Conservation (phyloP, 2,888 invertebrate species). For the Trichogramma dendrolimi region DNA sequence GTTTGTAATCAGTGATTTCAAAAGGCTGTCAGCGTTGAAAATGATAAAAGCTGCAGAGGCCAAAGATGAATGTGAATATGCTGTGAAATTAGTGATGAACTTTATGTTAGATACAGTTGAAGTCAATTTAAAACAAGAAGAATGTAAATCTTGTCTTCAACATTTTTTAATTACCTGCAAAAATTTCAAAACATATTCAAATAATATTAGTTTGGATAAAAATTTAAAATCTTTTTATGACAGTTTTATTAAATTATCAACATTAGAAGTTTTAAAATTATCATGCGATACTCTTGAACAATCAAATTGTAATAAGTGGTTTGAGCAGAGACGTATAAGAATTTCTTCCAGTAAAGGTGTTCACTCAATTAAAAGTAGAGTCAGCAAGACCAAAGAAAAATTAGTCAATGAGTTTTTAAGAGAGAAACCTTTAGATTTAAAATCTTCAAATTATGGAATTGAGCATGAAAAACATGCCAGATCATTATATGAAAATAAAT, state of each 20-base stretch:
- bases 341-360: constrained; percentile 3
- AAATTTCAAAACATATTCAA: no score
- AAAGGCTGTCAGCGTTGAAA: no score
- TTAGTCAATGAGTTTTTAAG: constrained; percentile 1
- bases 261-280: not conserved
- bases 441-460: not conserved
- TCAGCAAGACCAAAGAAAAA: constrained; percentile 6
- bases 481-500: not conserved
- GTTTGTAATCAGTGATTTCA: no score
- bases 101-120: not conserved
- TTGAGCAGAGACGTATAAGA: constrained; percentile 1
- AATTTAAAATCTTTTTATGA: no score
- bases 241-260: not conserved
- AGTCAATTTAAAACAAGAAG: not conserved
- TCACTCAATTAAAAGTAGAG: constrained; percentile 2
- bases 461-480: not conserved
- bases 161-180: no score
- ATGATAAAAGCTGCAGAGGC: constrained; percentile 5
- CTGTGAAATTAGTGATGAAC: constrained; percentile 7
- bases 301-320: not conserved
- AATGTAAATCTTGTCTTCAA: no score
- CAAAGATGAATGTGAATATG: constrained; percentile 14
- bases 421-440: not conserved
- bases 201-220: no score
- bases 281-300: constrained; percentile 3